Evolutionary conservation across 2,113 vertebrate species (phyloP).

Genomic region (Urocynchramus pylzowi): DNA sequence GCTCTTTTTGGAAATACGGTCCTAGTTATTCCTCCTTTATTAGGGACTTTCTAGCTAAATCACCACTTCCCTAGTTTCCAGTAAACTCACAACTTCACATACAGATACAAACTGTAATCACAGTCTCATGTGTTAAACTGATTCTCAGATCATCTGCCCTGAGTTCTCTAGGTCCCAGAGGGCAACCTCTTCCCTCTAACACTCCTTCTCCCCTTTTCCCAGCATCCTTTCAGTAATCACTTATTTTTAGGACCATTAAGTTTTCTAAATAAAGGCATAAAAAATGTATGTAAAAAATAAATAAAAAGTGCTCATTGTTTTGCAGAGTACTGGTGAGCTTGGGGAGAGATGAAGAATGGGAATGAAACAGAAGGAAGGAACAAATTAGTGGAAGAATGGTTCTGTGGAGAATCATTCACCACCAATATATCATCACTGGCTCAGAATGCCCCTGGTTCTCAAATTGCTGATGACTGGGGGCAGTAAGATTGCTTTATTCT

Average conservation of each 20-base stretch:
- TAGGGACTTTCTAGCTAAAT: constrained; percentile 17
- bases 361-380: background rate
- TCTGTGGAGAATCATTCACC: background rate
- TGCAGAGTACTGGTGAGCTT: background rate
- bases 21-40: background rate
- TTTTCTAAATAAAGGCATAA: background rate
- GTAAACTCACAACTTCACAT: background rate
- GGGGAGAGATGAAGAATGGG: background rate
- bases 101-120: background rate
- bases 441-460: background rate
- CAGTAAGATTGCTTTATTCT: background rate
- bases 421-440: background rate
- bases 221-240: background rate
- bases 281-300: background rate
- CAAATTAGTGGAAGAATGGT: background rate
- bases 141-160: background rate
- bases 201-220: background rate
- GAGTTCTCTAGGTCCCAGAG: background rate
- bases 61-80: background rate
- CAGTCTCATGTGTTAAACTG: background rate
- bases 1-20: background rate
- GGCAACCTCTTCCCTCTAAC: background rate
- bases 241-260: constrained; percentile 13
- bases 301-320: background rate
- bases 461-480: background rate